These are phyloP conservation scores for Gallinago jamesoni DNA, from an alignment of 2,113 vertebrate species.

Conservation along the genomic window DNA sequence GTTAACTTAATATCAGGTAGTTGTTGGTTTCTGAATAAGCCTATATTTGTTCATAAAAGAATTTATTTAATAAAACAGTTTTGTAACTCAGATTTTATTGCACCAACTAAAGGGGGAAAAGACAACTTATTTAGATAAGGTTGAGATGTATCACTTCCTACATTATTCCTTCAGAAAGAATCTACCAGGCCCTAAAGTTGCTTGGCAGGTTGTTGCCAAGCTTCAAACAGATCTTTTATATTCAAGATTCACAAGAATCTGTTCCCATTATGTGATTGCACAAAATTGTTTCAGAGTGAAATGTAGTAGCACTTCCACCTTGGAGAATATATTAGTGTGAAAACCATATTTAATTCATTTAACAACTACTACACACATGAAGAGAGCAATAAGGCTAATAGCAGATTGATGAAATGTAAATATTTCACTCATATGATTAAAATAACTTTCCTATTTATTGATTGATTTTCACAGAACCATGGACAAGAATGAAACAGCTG, in stretches of 20 bases:
- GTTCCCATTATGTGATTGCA: not conserved
- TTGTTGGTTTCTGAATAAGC: not conserved
- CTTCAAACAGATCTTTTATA: not conserved
- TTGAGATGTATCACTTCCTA: not conserved
- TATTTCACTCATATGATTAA: not conserved
- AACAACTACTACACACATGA: not conserved
- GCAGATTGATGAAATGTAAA: not conserved
- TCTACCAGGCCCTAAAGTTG: not conserved
- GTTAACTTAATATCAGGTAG: not conserved
- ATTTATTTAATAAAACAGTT: not conserved
- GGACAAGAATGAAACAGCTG: not conserved
- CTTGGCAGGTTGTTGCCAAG: not conserved
- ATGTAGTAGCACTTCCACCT: not conserved
- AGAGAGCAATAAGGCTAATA: not conserved
- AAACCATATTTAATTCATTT: not conserved
- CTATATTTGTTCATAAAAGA: not conserved
- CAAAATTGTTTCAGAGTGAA: not conserved
- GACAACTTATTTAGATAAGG: not conserved
- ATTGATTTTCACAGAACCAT: not conserved
- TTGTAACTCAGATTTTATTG: not conserved
- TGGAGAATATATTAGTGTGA: not conserved
- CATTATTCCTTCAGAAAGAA: not conserved
- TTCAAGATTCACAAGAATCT: not conserved
- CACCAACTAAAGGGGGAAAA: not conserved
- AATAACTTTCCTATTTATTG: not conserved